Evolutionary conservation across 2,797 vertebrate genomes (phyloP).

Genomic region (Harpagifer antarcticus): DNA sequence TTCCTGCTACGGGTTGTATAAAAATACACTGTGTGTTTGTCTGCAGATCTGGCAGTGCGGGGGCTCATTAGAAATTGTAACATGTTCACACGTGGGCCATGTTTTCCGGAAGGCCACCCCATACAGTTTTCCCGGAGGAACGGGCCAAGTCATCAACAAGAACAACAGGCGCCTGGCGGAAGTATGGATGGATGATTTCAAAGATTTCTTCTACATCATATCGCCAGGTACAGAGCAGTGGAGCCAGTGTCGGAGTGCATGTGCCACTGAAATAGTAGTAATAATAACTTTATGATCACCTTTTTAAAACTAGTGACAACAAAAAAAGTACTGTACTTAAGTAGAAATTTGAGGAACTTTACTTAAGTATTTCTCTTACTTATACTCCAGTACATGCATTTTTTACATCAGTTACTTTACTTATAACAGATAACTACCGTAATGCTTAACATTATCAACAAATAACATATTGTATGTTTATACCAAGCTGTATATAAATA

Average conservation of each 20-base stretch:
- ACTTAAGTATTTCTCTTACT: too few species aligned
- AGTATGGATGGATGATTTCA: slow-evolving; percentile 97
- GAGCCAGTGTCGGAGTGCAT: background rate
- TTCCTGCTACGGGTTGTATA: background rate
- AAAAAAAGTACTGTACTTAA: too few species aligned
- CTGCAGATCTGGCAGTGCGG: slow-evolving; percentile 97
- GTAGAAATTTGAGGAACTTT: too few species aligned
- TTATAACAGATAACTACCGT: too few species aligned
- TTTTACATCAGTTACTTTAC: too few species aligned
- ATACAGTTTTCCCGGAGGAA: slow-evolving; percentile 97
- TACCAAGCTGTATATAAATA: too few species aligned
- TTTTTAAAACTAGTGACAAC: too few species aligned
- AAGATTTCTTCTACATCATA: slow-evolving; percentile 99
- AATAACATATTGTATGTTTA: too few species aligned
- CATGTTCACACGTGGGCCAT: slow-evolving; percentile 97
- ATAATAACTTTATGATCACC: too few species aligned
- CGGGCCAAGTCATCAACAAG: slow-evolving; percentile 98
- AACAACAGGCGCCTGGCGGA: slow-evolving; percentile 97
- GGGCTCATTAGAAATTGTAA: slow-evolving; percentile 96
- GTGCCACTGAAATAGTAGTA: background rate
- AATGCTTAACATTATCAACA: too few species aligned
- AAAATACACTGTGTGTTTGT: slow-evolving; percentile 8
- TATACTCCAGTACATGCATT: too few species aligned
- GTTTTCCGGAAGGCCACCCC: slow-evolving; percentile 99
- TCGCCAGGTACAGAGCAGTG: slow-evolving; percentile 89